phyloP scores from a whole-genome alignment of 2,113 vertebrate genomes.

The Rynchops niger region DNA sequence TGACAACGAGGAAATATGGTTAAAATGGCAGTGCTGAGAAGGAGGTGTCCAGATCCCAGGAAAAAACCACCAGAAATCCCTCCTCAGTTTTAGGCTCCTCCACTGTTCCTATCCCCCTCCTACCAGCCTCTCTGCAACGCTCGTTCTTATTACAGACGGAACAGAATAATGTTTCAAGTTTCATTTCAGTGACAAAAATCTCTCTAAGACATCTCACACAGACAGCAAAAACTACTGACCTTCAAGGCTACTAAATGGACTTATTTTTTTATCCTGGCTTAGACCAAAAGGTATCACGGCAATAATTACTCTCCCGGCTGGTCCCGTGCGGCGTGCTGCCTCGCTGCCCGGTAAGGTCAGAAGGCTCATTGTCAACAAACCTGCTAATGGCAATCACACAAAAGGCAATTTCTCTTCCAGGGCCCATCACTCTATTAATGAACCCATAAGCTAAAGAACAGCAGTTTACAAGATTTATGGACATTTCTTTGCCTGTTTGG shows the following conservation, averaged over 20 bases:
- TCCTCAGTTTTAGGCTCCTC: background rate
- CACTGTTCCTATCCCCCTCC: background rate
- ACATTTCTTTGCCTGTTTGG: background rate
- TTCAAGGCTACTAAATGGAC: background rate
- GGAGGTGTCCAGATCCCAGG: background rate
- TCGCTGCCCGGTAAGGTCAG: conserved; percentile 34
- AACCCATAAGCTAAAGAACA: conserved; percentile 29
- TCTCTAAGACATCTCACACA: background rate
- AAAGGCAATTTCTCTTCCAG: conserved; percentile 61
- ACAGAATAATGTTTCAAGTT: background rate
- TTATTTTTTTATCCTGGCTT: background rate
- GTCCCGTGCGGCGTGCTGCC: background rate
- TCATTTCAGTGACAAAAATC: background rate
- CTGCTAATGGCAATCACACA: conserved; percentile 50
- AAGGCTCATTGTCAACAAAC: conserved; percentile 55
- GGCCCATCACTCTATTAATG: conserved; percentile 54
- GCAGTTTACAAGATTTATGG: conserved; percentile 58
- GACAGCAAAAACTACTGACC: background rate
- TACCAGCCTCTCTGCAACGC: background rate
- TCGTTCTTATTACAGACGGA: fast-evolving
- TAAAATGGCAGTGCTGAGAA: background rate
- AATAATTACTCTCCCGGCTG: background rate
- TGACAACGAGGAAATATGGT: background rate
- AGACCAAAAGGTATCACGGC: background rate
- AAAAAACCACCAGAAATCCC: background rate